Base-by-base conservation (phyloP, 2,113 vertebrate species). In the Hyla sarda region DNA sequence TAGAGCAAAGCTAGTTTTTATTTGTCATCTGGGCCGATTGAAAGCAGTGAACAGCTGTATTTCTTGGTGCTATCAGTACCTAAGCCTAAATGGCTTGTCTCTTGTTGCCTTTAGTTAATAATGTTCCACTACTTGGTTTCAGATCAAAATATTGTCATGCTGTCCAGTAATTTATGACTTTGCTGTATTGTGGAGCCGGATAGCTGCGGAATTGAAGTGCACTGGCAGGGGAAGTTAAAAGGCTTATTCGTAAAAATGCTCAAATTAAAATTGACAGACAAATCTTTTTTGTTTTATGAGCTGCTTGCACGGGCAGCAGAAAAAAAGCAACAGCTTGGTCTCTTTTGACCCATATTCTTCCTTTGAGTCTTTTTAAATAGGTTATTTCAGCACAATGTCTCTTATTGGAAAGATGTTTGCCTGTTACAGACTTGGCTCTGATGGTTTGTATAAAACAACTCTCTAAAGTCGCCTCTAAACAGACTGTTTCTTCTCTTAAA, bases 181-280 rank as follows among this genome's bases (percentile, higher is more conserved):
- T 73, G 77, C 67, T 58, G 56, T 82, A 82, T 86, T 14, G 85
- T 47, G 67, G 67, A 82, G 85, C 77, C 67, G 45, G 78, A 86
- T 81, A 86, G 77, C 85, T 72, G 78, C 73, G 85, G 85, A 86
- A 86, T 86, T 86, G 85, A 82, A 86, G 34, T 82, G 56, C 21
- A 34, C 85, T 82, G 78, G 67, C 77, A 86, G 69, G 77, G 54
- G 67, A 86, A 82, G 77, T 86, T 86, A 82, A 86, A 82, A 82
- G 65, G 85, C 85, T 82, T 79, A 86, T 86, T 86, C 85, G 69
- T 78, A 81, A 81, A 86, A 86, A 86, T 73, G 85, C 45, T 86
- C 85, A 86, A 86, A 86, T 86, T 86, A 86, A 86, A 86, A 86
- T 86, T 86, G 85, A 86, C 85, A 86, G 85, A 86, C 77, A 86